Evolutionary conservation across 2,113 vertebrate species (phyloP).

Genomic region (Girardinichthys multiradiatus): DNA sequence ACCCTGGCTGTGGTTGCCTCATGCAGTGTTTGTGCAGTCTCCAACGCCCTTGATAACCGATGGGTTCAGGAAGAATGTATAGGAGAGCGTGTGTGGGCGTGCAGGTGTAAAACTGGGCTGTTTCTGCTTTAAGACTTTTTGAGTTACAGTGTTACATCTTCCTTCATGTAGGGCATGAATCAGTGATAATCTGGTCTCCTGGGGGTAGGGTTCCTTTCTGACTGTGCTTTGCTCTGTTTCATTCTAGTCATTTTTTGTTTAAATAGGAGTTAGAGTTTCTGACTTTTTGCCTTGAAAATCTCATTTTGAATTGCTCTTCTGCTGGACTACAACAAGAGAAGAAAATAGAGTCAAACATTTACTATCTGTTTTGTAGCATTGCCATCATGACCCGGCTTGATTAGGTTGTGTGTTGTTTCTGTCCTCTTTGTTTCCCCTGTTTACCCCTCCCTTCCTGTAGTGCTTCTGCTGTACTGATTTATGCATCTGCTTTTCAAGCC

Average conservation of each 20-base stretch:
- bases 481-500: neutral
- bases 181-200: neutral
- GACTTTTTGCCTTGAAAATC: neutral
- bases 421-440: too few relatives aligned
- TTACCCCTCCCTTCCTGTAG: neutral
- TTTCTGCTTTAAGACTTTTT: neutral
- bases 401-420: too few relatives aligned
- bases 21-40: constrained; percentile 33
- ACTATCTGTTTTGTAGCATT: neutral
- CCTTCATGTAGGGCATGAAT: neutral
- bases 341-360: neutral
- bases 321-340: neutral
- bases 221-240: neutral
- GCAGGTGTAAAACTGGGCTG: constrained; percentile 2
- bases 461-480: neutral
- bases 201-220: neutral
- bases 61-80: constrained; percentile 27
- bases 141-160: neutral
- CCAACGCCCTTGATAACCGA: constrained; percentile 53
- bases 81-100: neutral
- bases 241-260: neutral
- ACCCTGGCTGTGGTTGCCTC: constrained; percentile 72
- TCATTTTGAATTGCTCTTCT: neutral
- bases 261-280: neutral
- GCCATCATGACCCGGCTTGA: too few relatives aligned